Percentiles rank a stretch among this genome's conserved stretches.
These are phyloP conservation scores for Pseudomyrmex gracilis DNA, from an alignment of 1,140 invertebrate species.

Conservation along the genomic window DNA sequence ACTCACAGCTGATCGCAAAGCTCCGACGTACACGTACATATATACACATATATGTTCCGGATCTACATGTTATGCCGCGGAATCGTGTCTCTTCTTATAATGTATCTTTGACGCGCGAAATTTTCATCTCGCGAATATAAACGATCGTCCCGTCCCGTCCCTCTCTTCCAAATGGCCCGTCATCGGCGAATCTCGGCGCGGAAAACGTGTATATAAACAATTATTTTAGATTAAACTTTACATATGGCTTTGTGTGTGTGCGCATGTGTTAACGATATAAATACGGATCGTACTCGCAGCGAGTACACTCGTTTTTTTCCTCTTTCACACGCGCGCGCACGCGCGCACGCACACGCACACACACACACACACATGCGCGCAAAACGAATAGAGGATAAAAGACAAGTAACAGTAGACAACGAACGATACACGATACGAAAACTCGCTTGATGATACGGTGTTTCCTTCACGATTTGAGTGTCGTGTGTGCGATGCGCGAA, in stretches of 20 bases:
- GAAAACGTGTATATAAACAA: conserved; percentile 65
- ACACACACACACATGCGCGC: conserved; percentile 4
- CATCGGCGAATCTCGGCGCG: conserved; percentile 60
- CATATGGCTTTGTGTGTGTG: not conserved
- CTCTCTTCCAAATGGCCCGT: conserved; percentile 45
- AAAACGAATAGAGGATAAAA: conserved; percentile 47
- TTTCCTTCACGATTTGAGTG: conserved; percentile 26
- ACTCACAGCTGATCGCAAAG: not conserved
- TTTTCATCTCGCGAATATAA: conserved; percentile 3
- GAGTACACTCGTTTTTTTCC: not conserved
- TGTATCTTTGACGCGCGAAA: not conserved
- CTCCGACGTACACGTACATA: conserved; percentile 6
- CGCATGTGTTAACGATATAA: conserved; percentile 51
- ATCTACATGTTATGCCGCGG: too few relatives aligned
- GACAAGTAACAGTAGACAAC: conserved; percentile 66
- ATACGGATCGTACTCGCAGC: conserved; percentile 49
- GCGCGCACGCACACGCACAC: not conserved
- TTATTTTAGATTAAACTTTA: conserved; percentile 60
- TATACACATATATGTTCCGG: not conserved
- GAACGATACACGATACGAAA: conserved; percentile 61
- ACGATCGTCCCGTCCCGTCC: conserved; percentile 8
- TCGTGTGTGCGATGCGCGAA: conserved; percentile 45
- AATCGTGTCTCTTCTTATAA: too few relatives aligned
- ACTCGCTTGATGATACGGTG: conserved; percentile 36
- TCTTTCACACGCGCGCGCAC: not conserved